Base-by-base conservation (phyloP, 2,888 invertebrate genomes). In the Watsonalla binaria region DNA sequence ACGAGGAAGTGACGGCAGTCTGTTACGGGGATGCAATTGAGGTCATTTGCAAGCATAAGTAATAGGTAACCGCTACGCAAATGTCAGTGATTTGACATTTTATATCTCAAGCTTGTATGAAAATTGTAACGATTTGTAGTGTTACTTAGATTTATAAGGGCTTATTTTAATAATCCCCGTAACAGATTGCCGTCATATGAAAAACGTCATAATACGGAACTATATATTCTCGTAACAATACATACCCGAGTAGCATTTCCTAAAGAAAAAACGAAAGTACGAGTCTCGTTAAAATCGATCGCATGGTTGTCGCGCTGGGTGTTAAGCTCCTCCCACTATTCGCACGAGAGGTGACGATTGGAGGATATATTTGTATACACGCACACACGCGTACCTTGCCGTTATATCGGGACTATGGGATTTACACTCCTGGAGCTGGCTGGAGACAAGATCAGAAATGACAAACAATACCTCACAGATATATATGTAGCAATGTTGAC, bases 341-440 rank as follows among this genome's bases (percentile, higher is more conserved):
- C 85, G 86, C 90, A 79, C 90, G 82, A 76, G 60, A 84, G 84
- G 90, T 90, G 89, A 84, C 80, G 89, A 90, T 90, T 90, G 90
- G 90, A 78, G 80, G 77, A 70, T 68, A 67, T 64, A 66, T 57
- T 51, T 51, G 51, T 59, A 65, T 63, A 59, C 56, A 60, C 50
- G 33, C 51, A 50, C 55, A 59, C 61, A 63, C 61, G 49, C 49
- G 37, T 14, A 49, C 42, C 11, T 11, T 11, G 11, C 42, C 42
- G 5, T 37, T 37, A 37, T 37, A 37, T 37, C 11, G 42, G 11
- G 42, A 11, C 11, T 11, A 42, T 11, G 11, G 42, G 42, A 11
- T 42, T 42, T 42, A 42, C 11, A 11, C 42, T 42, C 24, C 42
- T 42, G 42, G 11, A 42, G 5, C 11, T 42, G 11, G 8, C 11